phyloP scores from a whole-genome alignment of 2,888 invertebrate genomes.

The Colletes collaris region DNA sequence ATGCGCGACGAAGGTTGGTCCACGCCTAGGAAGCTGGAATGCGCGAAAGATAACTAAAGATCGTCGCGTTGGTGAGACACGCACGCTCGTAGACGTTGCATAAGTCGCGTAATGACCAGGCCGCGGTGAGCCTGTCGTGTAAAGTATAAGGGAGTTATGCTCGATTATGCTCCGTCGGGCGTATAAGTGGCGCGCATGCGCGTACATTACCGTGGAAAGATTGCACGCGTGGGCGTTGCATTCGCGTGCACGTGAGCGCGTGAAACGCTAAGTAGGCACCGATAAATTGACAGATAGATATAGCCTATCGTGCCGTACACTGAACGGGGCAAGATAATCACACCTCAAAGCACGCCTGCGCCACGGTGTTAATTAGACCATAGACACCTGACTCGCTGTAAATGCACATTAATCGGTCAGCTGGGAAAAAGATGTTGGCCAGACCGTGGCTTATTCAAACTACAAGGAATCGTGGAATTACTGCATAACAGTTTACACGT shows the following conservation, averaged over 20 bases:
- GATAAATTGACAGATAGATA: constrained; percentile 64
- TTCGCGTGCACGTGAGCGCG: constrained; percentile 42
- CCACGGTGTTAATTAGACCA: constrained; percentile 49
- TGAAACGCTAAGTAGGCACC: constrained; percentile 53
- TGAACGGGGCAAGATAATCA: constrained; percentile 48
- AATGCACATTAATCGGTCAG: constrained; percentile 38
- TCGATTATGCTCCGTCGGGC: constrained; percentile 53
- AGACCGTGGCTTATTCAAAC: constrained; percentile 1
- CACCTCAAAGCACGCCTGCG: constrained; percentile 41
- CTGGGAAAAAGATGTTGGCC: constrained; percentile 20
- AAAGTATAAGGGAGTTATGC: constrained; percentile 52
- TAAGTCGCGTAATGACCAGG: constrained; percentile 55
- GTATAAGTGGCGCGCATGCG: constrained; percentile 44
- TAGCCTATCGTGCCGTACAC: constrained; percentile 6
- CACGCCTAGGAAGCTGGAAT: constrained; percentile 57
- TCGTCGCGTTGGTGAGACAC: constrained; percentile 48
- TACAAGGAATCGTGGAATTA: constrained; percentile 21
- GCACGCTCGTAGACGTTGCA: constrained; percentile 40
- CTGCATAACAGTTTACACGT: constrained; percentile 18
- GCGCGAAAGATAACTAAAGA: constrained; percentile 57
- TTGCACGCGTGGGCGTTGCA: constrained; percentile 48
- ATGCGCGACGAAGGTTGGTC: constrained; percentile 25
- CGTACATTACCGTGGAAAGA: constrained; percentile 36
- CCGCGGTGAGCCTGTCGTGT: constrained; percentile 38
- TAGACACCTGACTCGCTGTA: constrained; percentile 38